Percentiles rank a stretch among this genome's conserved stretches.
Evolutionary conservation across 2,888 invertebrate species (phyloP).

Genomic region (Pheosia gnoma): DNA sequence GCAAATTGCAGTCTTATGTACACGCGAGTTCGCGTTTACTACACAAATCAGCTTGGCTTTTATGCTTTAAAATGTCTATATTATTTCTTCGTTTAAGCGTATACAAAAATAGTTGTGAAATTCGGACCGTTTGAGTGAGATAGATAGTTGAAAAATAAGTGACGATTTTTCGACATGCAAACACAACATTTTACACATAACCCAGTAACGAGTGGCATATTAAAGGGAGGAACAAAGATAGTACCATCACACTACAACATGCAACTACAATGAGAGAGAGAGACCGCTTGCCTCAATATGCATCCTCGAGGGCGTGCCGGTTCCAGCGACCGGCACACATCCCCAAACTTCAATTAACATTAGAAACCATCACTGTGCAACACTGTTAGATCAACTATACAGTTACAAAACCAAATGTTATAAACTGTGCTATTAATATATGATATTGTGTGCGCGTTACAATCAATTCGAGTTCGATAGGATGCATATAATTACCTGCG

Average conservation of each 20-base stretch:
- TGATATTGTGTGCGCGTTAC: slow-evolving; percentile 56
- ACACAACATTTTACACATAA: slow-evolving; percentile 9
- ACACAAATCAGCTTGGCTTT: too few relatives aligned
- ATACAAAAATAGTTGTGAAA: too few relatives aligned
- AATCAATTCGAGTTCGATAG: slow-evolving; percentile 67
- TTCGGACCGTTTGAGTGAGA: neutral
- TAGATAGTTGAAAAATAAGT: neutral
- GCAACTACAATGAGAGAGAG: slow-evolving; percentile 54
- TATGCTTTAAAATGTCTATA: too few relatives aligned
- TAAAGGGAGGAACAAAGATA: slow-evolving; percentile 25
- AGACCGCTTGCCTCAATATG: slow-evolving; percentile 82
- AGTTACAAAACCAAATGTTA: slow-evolving; percentile 42
- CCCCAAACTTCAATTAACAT: slow-evolving; percentile 57
- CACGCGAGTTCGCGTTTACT: too few relatives aligned
- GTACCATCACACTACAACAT: slow-evolving; percentile 42
- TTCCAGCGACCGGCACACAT: slow-evolving; percentile 62
- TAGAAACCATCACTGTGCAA: slow-evolving; percentile 76
- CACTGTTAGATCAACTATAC: slow-evolving; percentile 75
- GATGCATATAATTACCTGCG: slow-evolving; percentile 86
- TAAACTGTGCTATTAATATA: slow-evolving; percentile 49
- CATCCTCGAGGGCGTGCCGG: slow-evolving; percentile 74
- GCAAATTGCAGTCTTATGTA: too few relatives aligned
- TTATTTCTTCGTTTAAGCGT: too few relatives aligned
- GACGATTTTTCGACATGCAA: neutral
- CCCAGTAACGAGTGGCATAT: slow-evolving; percentile 19